A percentile compares a stretch with the other conserved stretches of the same genome.
phyloP scores from a whole-genome alignment of 2,888 invertebrate species.

The Operophtera brumata region DNA sequence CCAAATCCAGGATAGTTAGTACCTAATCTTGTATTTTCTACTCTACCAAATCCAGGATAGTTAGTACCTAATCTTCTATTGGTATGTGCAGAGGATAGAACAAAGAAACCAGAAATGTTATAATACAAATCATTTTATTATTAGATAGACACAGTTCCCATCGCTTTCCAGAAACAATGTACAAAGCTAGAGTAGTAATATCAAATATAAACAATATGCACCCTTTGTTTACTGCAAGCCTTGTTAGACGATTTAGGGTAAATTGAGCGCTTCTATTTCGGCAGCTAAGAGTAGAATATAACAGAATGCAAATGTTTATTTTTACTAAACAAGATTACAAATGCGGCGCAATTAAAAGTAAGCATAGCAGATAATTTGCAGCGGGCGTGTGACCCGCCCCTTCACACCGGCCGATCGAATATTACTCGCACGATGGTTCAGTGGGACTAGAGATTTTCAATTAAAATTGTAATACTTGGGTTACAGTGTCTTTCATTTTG shows the following conservation, averaged over 20 bases:
- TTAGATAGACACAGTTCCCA: conserved; percentile 87
- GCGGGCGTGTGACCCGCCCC: conserved; percentile 42
- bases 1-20: too few relatives aligned
- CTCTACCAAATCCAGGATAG: too few relatives aligned
- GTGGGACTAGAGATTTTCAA: conserved; percentile 86
- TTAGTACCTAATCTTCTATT: too few relatives aligned
- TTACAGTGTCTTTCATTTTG: conserved; percentile 82
- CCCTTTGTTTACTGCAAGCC: conserved; percentile 81
- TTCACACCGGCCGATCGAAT: conserved; percentile 52
- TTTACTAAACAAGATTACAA: conserved; percentile 73
- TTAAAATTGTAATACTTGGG: conserved; percentile 82
- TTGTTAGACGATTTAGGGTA: conserved; percentile 77
- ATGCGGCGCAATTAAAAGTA: conserved; percentile 72
- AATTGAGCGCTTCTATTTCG: conserved; percentile 79
- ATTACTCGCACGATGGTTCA: conserved; percentile 78
- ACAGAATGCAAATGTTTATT: conserved; percentile 78
- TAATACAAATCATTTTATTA: conserved; percentile 87
- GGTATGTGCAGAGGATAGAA: conserved; percentile 2
- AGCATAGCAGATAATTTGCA: conserved; percentile 69
- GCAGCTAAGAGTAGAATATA: conserved; percentile 73
- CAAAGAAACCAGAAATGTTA: conserved; percentile 58
- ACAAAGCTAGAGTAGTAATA: conserved; percentile 85
- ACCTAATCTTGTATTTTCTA: too few relatives aligned
- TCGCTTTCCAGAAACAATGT: conserved; percentile 86
- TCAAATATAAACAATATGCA: conserved; percentile 82